These are phyloP conservation scores for Sceloporus tristichus DNA, from an alignment of 2,113 vertebrate genomes.

Conservation along the genomic window DNA sequence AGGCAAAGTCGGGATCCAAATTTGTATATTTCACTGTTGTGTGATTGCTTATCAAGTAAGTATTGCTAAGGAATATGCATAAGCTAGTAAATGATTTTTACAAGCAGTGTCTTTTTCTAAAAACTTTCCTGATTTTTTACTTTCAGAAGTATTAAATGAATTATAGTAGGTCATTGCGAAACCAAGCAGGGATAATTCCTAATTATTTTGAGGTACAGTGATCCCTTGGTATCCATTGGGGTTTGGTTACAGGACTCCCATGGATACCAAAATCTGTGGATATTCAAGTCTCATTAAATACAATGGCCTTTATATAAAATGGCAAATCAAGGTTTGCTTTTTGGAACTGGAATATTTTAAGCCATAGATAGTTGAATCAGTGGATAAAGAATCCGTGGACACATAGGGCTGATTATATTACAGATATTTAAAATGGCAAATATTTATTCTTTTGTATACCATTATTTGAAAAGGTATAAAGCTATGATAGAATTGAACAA, in stretches of 20 bases:
- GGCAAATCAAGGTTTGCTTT: neutral
- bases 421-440: constrained; percentile 7
- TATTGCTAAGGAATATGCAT: neutral
- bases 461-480: constrained; percentile 21
- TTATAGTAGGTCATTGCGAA: neutral
- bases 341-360: neutral
- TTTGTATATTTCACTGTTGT: neutral
- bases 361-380: too few relatives aligned
- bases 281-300: too few relatives aligned
- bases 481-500: constrained; percentile 4
- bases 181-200: neutral
- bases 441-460: constrained; percentile 18
- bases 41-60: neutral
- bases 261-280: too few relatives aligned
- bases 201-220: neutral
- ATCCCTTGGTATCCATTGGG: too few relatives aligned
- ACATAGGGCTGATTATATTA: neutral
- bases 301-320: too few relatives aligned
- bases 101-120: constrained; percentile 12
- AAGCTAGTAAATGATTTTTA: neutral
- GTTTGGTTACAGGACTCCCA: too few relatives aligned
- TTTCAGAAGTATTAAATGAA: constrained; percentile 13
- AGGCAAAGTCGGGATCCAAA: neutral
- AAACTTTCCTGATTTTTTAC: neutral
- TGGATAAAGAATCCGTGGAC: too few relatives aligned